Evolutionary conservation across 2,113 vertebrate genomes (phyloP), one percentile per base, ranked within the genome.

Genomic region (Corvus cornix): DNA sequence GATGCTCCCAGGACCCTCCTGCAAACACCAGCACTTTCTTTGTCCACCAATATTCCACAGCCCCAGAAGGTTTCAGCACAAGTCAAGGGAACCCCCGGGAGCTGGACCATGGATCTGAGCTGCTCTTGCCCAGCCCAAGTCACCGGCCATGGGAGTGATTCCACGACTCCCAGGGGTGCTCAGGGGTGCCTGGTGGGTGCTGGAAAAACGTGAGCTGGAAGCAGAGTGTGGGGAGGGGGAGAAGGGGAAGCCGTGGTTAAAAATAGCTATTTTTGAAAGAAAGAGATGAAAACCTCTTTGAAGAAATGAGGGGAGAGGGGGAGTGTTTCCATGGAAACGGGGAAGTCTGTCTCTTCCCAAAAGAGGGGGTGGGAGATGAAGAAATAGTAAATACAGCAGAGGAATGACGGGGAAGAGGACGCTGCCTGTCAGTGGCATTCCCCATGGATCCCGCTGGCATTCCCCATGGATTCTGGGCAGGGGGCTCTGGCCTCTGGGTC

Each of bases 261-360:
- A 97, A 97, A 97, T 96, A 97, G 91, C 81, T 28, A 3, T 58
- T 93, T 88, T 66, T 73, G 81, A 86, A 94, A 90, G 91, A 88
- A 92, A 87, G 1, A 7, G 43, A 89, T 95, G 94, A 91, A 95
- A 97, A 97, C 52, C 83, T 95, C 95, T 95, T 86, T 95, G 90
- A 89, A 82, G 83, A 63, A 78, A 39, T 62, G 85, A 93, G 87
- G 87, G 93, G 94, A 93, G 91, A 89, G 78, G 89, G 84, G 90
- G 96, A 92, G 89, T 90, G 96, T 97, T 97, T 31, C 97, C 95
- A 94, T 97, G 94, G 96, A 30, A 93, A 97, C 82, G 10, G 58
- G 89, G 89, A 97, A 93, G 92, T 97, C 95, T 97, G 88, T 80
- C 93, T 96, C 78, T 93, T 94, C 96, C 86, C 87, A 95, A 97